Percentiles rank a stretch among this genome's conserved stretches.
Evolutionary conservation across 2,888 invertebrate genomes (phyloP).

Genomic region (Gymnosoma rotundatum): DNA sequence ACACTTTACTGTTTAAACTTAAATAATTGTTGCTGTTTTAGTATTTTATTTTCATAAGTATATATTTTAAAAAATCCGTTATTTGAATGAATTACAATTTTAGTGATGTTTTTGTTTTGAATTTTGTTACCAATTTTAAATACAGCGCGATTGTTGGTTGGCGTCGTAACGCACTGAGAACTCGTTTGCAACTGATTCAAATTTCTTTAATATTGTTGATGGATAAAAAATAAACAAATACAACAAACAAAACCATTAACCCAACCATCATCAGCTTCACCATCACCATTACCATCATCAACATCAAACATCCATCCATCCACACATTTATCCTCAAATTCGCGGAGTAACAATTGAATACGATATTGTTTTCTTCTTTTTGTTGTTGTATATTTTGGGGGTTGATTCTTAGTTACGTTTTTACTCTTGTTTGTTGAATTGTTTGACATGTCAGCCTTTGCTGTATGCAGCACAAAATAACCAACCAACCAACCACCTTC

Average conservation of each 20-base stretch:
- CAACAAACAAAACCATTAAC: conserved; percentile 33
- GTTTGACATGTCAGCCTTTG: conserved; percentile 16
- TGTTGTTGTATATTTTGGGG: conserved; percentile 59
- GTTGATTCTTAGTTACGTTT: conserved; percentile 57
- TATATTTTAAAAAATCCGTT: conserved; percentile 24
- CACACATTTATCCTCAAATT: conserved; percentile 35
- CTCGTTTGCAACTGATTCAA: conserved; percentile 82
- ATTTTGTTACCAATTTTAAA: conserved; percentile 47
- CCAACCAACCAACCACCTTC: conserved; percentile 64
- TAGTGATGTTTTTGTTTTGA: conserved; percentile 10
- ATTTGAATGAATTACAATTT: conserved; percentile 39
- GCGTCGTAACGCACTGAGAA: conserved; percentile 81
- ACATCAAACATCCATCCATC: conserved; percentile 40
- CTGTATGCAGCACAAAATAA: conserved; percentile 45
- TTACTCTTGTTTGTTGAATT: conserved; percentile 47
- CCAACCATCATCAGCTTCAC: conserved; percentile 52
- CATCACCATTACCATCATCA: not conserved
- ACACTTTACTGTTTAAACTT: not conserved
- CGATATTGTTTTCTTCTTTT: conserved; percentile 49
- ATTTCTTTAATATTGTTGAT: conserved; percentile 73
- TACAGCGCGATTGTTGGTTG: conserved; percentile 69
- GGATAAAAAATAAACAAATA: conserved; percentile 58
- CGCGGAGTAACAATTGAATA: conserved; percentile 71
- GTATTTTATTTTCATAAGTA: not conserved
- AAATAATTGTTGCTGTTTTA: not conserved